These are phyloP conservation scores for Sterna hirundo DNA, from an alignment of 2,113 vertebrate species.

Conservation along the genomic window DNA sequence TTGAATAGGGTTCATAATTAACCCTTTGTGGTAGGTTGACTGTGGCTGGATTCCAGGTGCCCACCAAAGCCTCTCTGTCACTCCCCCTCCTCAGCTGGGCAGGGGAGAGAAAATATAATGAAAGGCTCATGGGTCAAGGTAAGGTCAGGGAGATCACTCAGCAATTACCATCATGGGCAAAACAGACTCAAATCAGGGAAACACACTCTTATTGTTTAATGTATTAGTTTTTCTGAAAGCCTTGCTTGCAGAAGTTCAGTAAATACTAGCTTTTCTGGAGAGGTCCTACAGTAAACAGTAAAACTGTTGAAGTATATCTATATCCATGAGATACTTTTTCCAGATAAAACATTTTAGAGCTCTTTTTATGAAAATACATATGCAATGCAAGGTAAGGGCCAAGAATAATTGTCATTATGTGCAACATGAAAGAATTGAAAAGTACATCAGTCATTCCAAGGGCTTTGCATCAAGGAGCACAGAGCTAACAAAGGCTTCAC, in stretches of 20 bases:
- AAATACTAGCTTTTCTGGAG: constrained; percentile 57
- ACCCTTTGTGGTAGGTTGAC: background rate
- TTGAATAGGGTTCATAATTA: constrained; percentile 35
- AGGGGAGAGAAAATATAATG: background rate
- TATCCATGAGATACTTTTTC: background rate
- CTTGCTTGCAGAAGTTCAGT: constrained; percentile 44
- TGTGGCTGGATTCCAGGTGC: background rate
- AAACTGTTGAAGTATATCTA: background rate
- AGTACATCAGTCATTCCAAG: background rate
- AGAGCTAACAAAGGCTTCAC: background rate
- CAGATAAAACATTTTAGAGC: background rate
- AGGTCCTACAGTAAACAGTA: background rate
- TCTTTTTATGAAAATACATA: background rate
- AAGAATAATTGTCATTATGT: background rate
- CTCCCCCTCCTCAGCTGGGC: background rate
- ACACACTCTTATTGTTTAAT: constrained; percentile 33
- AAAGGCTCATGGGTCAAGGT: background rate
- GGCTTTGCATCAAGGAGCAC: background rate
- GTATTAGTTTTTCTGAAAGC: constrained; percentile 9
- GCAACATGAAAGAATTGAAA: background rate
- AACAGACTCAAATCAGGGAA: background rate
- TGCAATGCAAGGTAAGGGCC: background rate
- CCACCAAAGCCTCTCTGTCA: background rate
- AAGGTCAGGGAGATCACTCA: background rate
- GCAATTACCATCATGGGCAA: background rate